phyloP scores from a whole-genome alignment of 2,113 vertebrate species.

The Ptychochromis oligacanthus region DNA sequence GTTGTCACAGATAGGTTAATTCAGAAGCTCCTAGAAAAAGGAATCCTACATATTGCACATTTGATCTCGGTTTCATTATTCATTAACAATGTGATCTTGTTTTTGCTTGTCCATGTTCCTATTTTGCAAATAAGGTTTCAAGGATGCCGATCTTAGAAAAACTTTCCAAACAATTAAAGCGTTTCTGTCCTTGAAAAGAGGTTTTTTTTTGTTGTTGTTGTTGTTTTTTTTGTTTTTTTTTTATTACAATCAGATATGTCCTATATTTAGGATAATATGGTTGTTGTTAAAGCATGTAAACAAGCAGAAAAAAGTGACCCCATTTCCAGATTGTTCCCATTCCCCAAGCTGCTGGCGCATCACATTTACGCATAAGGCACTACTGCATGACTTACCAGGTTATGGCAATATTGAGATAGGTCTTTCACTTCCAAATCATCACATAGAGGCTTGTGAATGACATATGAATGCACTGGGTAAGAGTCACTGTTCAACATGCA shows the following conservation, averaged over 20 bases:
- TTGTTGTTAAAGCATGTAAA: neutral
- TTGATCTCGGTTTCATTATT: neutral
- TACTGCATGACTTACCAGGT: neutral
- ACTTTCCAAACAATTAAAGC: neutral
- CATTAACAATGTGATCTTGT: neutral
- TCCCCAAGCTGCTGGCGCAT: neutral
- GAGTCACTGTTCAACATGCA: neutral
- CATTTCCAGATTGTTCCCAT: neutral
- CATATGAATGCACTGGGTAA: neutral
- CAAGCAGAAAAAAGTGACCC: neutral
- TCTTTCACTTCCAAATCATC: neutral
- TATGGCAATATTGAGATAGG: neutral
- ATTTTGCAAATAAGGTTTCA: neutral
- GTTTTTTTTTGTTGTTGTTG: too few relatives aligned
- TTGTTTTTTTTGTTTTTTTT: too few relatives aligned
- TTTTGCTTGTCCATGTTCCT: neutral
- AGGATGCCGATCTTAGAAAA: neutral
- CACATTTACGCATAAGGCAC: neutral
- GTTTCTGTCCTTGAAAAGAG: neutral
- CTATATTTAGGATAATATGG: neutral
- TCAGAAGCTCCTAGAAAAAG: neutral
- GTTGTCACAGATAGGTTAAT: neutral
- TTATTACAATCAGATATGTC: neutral
- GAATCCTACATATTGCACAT: neutral
- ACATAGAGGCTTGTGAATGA: neutral